These are phyloP conservation scores for Pampusana beccarii DNA, from an alignment of 2,113 vertebrate species.

Conservation along the genomic window DNA sequence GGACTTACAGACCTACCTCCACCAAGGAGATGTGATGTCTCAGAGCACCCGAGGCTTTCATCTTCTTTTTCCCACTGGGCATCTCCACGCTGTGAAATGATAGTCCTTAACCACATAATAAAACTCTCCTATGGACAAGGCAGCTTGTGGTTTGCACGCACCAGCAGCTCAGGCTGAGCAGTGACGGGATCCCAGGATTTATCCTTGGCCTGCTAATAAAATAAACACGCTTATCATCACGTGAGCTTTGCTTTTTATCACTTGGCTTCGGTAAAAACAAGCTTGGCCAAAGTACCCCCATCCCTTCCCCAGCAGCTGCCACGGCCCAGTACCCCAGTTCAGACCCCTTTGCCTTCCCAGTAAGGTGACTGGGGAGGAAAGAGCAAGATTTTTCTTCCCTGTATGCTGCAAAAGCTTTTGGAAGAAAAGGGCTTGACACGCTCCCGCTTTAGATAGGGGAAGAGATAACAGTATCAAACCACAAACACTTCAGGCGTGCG, in stretches of 20 bases:
- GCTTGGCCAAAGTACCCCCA: background rate
- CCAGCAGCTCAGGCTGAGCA: background rate
- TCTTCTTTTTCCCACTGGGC: background rate
- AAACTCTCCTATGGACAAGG: background rate
- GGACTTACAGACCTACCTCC: background rate
- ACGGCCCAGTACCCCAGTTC: background rate
- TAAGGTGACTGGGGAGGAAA: background rate
- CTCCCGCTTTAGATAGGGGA: background rate
- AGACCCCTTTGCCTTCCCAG: background rate
- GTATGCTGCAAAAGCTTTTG: background rate
- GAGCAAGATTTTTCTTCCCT: background rate
- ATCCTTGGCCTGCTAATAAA: background rate
- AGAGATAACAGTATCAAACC: background rate
- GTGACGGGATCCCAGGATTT: background rate
- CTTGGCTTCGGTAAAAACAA: background rate
- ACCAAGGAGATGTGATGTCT: background rate
- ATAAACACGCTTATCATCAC: background rate
- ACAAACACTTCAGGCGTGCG: rapidly evolving
- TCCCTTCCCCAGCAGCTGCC: background rate
- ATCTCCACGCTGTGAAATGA: background rate
- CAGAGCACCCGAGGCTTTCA: rapidly evolving
- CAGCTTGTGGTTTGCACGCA: background rate
- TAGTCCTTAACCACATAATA: background rate
- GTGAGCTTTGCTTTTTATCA: rapidly evolving
- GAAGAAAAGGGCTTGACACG: background rate